A percentile compares a stretch with the other conserved stretches of the same genome.
Evolutionary conservation across 2,888 invertebrate species (phyloP).

Genomic region (Metacarcinus magister): DNA sequence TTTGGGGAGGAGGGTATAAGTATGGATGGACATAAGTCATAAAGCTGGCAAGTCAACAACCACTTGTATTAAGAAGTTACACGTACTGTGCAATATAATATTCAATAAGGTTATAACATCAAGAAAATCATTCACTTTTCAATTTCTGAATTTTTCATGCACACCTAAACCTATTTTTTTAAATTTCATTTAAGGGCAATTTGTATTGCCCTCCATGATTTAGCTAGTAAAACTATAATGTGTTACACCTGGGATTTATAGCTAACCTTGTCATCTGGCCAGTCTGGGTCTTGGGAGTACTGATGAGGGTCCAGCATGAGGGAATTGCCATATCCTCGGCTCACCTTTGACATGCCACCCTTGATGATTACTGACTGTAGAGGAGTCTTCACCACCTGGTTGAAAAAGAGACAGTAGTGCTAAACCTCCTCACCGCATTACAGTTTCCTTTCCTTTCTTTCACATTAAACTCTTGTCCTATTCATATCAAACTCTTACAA

Average conservation of each 20-base stretch:
- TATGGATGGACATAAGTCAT: too few species aligned
- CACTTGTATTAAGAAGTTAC: too few species aligned
- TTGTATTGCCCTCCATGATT: not conserved
- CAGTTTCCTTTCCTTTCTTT: not conserved
- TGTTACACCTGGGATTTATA: not conserved
- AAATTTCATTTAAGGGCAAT: not conserved
- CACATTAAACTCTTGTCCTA: not conserved
- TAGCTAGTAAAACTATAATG: not conserved
- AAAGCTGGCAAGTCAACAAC: too few species aligned
- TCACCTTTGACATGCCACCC: constrained; percentile 68
- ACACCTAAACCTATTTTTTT: not conserved
- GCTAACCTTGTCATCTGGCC: constrained; percentile 62
- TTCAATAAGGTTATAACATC: too few species aligned
- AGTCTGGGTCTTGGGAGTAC: constrained; percentile 66
- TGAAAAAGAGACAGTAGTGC: not conserved
- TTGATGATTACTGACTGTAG: constrained; percentile 68
- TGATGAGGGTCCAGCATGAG: constrained; percentile 56
- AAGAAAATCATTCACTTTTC: not conserved
- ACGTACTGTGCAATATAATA: too few species aligned
- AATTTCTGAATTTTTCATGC: not conserved
- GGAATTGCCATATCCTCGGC: constrained; percentile 47
- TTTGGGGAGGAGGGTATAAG: too few species aligned
- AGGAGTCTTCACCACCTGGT: constrained; percentile 48
- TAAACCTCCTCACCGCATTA: not conserved
- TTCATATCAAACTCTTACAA: not conserved